A percentile compares a stretch with the other conserved stretches of the same genome.
Conservation (phyloP, 2,113 vertebrate genomes). For the Ameiurus melas region DNA sequence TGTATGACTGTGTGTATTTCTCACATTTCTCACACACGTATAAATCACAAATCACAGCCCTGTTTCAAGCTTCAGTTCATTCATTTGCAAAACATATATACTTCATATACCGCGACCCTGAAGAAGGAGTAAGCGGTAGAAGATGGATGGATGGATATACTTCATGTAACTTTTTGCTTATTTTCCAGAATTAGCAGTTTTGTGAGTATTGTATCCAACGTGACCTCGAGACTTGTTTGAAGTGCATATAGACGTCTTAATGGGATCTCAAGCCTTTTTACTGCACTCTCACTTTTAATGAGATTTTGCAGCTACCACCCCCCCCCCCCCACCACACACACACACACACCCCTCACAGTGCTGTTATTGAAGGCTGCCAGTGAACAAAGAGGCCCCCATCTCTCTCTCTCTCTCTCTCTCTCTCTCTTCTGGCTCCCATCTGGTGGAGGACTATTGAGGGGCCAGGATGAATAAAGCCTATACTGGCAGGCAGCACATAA, state of each 20-base stretch:
- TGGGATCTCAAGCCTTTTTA: constrained; percentile 52
- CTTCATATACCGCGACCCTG: too few species aligned
- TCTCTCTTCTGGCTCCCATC: constrained; percentile 65
- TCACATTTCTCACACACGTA: not conserved
- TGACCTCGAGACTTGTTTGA: constrained; percentile 34
- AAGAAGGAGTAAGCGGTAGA: too few species aligned
- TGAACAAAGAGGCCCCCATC: constrained; percentile 71
- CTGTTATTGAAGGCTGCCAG: constrained; percentile 66
- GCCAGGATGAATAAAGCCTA: constrained; percentile 56
- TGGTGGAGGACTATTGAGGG: constrained; percentile 66
- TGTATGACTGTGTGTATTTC: constrained; percentile 8
- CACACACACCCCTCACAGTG: constrained; percentile 60
- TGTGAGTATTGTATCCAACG: constrained; percentile 12
- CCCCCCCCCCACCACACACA: not conserved
- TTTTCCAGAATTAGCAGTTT: not conserved
- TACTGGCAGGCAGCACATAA: constrained; percentile 44
- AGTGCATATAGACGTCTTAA: constrained; percentile 49
- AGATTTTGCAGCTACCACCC: constrained; percentile 50
- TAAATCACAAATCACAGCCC: not conserved
- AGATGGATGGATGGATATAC: not conserved
- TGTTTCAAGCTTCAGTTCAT: constrained; percentile 2
- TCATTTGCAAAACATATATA: not conserved
- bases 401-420: not conserved
- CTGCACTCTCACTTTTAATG: constrained; percentile 52
- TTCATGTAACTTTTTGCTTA: not conserved